Conservation (phyloP, 2,888 invertebrate species). For the Steinernema hermaphroditum region DNA sequence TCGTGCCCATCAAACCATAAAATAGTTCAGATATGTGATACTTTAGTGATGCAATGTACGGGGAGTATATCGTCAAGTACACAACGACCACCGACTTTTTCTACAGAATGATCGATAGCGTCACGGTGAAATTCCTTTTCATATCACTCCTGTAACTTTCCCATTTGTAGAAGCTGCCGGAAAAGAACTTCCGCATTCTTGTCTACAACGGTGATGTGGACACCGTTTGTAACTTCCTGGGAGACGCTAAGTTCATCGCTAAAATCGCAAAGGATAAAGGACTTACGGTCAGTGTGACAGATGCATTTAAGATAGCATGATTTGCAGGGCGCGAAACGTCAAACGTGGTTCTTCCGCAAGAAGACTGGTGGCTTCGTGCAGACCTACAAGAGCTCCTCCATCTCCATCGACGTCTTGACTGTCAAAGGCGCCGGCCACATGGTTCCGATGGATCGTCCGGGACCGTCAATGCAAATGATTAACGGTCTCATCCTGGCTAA, state of each 20-base stretch:
- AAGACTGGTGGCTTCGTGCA: constrained; percentile 57
- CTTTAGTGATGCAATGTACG: constrained; percentile 42
- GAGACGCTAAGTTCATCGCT: constrained; percentile 57
- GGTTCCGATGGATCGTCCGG: constrained; percentile 38
- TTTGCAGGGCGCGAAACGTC: constrained; percentile 15
- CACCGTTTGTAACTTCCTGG: constrained; percentile 62
- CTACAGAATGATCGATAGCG: constrained; percentile 40
- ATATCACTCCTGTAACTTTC: too few relatives aligned
- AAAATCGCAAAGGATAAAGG: constrained; percentile 45
- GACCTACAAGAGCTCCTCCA: constrained; percentile 43
- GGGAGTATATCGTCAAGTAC: constrained; percentile 43
- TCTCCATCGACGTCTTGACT: constrained; percentile 55
- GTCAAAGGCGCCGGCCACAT: constrained; percentile 50
- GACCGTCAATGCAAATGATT: constrained; percentile 43
- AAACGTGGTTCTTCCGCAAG: constrained; percentile 39
- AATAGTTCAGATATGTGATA: too few relatives aligned
- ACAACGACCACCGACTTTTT: constrained; percentile 44
- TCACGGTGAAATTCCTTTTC: too few relatives aligned
- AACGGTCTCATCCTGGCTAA: constrained; percentile 38
- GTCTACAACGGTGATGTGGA: constrained; percentile 61
- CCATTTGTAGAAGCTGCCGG: too few relatives aligned
- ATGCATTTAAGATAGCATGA: too few relatives aligned
- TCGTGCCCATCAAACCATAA: too few relatives aligned
- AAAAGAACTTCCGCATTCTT: constrained; percentile 53
- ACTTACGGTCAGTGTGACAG: too few relatives aligned